phyloP scores from a whole-genome alignment of 2,113 vertebrate species.

The Mionectes macconnelli region DNA sequence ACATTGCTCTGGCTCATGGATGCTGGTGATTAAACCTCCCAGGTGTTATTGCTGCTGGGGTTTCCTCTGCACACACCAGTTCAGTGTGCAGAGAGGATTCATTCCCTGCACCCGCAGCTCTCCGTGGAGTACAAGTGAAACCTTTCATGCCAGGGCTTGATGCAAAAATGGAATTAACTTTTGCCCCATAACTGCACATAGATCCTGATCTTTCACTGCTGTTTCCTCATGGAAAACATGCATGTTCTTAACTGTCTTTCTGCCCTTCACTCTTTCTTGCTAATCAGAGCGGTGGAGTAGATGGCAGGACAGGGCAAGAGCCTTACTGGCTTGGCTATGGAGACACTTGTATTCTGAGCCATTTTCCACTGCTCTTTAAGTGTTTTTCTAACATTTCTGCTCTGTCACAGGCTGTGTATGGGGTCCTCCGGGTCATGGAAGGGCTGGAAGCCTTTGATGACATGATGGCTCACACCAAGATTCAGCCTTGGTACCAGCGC shows the following conservation, averaged over 20 bases:
- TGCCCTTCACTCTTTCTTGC: not conserved
- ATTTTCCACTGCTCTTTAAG: not conserved
- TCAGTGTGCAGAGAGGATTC: not conserved
- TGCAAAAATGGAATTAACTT: not conserved
- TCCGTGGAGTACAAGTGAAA: not conserved
- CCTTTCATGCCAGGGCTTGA: not conserved
- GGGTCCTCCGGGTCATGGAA: constrained; percentile 95
- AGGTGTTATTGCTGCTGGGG: not conserved
- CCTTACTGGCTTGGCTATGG: not conserved
- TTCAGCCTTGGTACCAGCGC: constrained; percentile 87
- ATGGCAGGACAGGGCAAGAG: not conserved
- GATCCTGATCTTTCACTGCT: not conserved
- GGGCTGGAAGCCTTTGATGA: constrained; percentile 92
- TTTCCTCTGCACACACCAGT: not conserved
- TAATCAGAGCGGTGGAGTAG: not conserved
- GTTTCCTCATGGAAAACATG: not conserved
- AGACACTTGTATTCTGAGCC: not conserved
- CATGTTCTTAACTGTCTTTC: not conserved
- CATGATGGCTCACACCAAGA: constrained; percentile 90
- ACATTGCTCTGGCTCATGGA: accelerated
- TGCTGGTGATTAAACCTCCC: not conserved
- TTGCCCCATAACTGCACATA: not conserved
- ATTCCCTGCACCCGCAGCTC: not conserved
- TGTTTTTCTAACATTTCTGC: not conserved
- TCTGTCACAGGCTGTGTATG: constrained; percentile 85